Conservation (phyloP, 2,888 invertebrate genomes). For the Acleris sparsana region DNA sequence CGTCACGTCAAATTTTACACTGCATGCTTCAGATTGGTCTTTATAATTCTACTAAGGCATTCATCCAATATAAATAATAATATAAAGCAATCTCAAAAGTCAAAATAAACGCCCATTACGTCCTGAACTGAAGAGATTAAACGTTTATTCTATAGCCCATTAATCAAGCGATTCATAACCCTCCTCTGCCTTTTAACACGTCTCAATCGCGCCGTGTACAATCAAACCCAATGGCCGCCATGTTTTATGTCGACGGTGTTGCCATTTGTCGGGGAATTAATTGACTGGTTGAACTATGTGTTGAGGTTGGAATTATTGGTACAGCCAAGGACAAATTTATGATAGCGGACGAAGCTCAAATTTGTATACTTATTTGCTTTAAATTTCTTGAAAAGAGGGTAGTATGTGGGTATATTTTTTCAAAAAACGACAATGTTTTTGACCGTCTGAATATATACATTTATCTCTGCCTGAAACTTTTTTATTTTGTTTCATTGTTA, state of each 20-base stretch:
- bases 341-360: no score
- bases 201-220: conserved; percentile 54
- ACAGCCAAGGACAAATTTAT: no score
- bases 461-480: no score
- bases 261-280: conserved; percentile 35
- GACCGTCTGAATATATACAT: no score
- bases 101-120: conserved; percentile 28
- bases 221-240: conserved; percentile 51
- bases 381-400: no score
- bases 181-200: conserved; percentile 50
- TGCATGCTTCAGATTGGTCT: no score
- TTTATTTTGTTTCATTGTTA: no score
- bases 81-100: neutral
- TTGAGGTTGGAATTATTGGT: neutral
- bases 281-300: conserved; percentile 1
- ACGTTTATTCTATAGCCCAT: conserved; percentile 34
- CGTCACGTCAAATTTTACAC: no score
- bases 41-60: no score
- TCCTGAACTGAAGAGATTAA: conserved; percentile 19
- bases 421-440: no score
- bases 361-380: no score
- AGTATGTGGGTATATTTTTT: no score
- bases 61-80: neutral
- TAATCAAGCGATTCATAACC: conserved; percentile 41
- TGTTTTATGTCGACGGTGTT: conserved; percentile 43